Conservation (phyloP, 2,797 vertebrate genomes). For the Pseudochaenichthys georgianus region DNA sequence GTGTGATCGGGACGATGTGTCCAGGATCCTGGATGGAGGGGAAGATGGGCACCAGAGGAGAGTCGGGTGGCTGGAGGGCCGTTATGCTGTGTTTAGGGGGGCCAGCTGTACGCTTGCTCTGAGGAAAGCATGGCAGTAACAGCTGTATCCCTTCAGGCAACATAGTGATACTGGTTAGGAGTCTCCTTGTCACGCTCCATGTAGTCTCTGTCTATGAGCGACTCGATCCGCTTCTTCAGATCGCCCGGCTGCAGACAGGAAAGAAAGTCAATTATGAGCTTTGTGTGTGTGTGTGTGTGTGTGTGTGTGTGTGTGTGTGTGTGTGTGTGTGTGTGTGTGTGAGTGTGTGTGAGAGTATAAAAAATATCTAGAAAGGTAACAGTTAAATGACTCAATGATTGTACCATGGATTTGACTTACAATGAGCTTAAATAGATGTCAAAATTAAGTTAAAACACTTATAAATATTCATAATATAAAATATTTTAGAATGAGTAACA, state of each 20-base stretch:
- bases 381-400: no score
- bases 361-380: no score
- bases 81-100: slow-evolving; percentile 58
- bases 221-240: slow-evolving; percentile 96
- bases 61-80: slow-evolving; percentile 68
- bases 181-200: slow-evolving; percentile 97
- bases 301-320: no score
- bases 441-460: no score
- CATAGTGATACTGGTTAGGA: slow-evolving; percentile 96
- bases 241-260: slow-evolving; percentile 89
- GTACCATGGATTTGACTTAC: no score
- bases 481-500: no score
- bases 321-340: background rate
- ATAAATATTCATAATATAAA: no score
- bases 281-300: background rate
- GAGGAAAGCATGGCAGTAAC: slow-evolving; percentile 60
- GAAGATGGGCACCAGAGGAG: slow-evolving; percentile 67
- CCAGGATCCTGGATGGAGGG: slow-evolving; percentile 56
- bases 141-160: slow-evolving; percentile 86
- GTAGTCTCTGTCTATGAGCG: slow-evolving; percentile 97
- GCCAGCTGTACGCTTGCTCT: slow-evolving; percentile 66
- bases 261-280: slow-evolving; percentile 17
- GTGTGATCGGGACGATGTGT: slow-evolving; percentile 50
- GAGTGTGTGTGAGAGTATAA: no score
- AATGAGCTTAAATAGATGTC: no score